Evolutionary conservation across 1,140 invertebrate genomes (phyloP).

Genomic region (Drosophila watanabei): DNA sequence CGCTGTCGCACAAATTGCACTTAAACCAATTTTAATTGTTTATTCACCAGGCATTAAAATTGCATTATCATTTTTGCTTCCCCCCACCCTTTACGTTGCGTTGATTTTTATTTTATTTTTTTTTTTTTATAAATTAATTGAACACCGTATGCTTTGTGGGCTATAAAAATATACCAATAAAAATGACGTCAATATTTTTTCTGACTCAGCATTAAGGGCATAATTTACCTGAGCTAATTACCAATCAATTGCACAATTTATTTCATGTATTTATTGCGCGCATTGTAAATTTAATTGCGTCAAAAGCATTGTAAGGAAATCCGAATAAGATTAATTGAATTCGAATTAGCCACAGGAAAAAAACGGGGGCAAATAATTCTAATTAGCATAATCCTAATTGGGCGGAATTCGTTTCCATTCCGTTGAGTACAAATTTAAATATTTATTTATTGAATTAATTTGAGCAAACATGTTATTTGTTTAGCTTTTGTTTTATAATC

Average conservation of each 20-base stretch:
- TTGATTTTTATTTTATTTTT: conserved; percentile 9
- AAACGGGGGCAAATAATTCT: not conserved
- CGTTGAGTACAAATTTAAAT: not conserved
- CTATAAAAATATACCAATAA: conserved; percentile 5
- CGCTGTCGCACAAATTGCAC: conserved; percentile 29
- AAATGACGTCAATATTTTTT: conserved; percentile 6
- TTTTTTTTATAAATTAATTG: conserved; percentile 58
- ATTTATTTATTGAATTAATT: conserved; percentile 26
- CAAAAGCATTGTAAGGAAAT: conserved; percentile 22
- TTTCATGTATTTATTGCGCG: conserved; percentile 29
- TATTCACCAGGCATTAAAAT: conserved; percentile 62
- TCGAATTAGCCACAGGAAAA: conserved; percentile 35
- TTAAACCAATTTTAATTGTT: conserved; percentile 64
- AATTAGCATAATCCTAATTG: conserved; percentile 44
- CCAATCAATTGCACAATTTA: conserved; percentile 70
- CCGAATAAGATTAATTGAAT: conserved; percentile 43
- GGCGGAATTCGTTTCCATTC: not conserved
- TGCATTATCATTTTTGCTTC: conserved; percentile 27
- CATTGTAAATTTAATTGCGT: conserved; percentile 34
- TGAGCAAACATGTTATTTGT: not conserved
- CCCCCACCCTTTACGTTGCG: conserved; percentile 4
- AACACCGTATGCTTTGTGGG: conserved; percentile 46
- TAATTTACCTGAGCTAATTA: conserved; percentile 74
- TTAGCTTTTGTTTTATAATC: conserved; percentile 7
- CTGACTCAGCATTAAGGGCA: conserved; percentile 27